Base-by-base conservation (phyloP, 2,888 invertebrate genomes). In the Unio pictorum region DNA sequence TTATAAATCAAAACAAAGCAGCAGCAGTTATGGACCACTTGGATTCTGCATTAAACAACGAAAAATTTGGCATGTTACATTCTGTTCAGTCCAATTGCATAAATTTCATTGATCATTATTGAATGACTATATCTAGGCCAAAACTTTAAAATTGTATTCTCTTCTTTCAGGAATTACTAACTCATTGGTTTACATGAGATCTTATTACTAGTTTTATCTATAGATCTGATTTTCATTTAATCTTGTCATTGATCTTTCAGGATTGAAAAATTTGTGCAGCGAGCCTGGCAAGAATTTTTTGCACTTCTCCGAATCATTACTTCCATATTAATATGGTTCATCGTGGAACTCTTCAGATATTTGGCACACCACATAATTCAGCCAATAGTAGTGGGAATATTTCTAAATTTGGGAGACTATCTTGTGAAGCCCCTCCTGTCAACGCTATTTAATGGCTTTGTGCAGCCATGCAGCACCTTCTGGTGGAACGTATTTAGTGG, bases 401-500 rank as follows among this genome's bases (percentile, higher is more conserved):
- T 81, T 65, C 72, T 72, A 26, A 78, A 74, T 26, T 11, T 81
- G 2, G 83, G 83, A 17, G 81, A 83, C 68, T 80, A 71, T 64
- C 58, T 83, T 20, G 66, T 80, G 54, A 83, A 83, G 60, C 83
- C 83, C 23, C 57, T 82, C 15, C 64, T 83, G n/a, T 76, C 80
- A 2, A 73, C 78, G 4, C 34, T 78, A 17, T 82, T 80, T 68
- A 83, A 83, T 62, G 81, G 81, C 17, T 76, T 79, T 68, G 64
- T 80, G 15, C 81, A 82, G 62, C 83, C 83, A 17, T 60, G 68
- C 8, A 74, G 79, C 67, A 76, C 80, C 26, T 82, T 82, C 66
- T 67, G 75, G 61, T 83, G 81, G 81, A 83, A 83, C 61, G 73
- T 76, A n/a, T 80, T 79, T 64, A 74, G 74, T 15, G 79, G 79